Evolutionary conservation across 1,140 invertebrate species (phyloP), one percentile per base, ranked within the genome.

Genomic region (Gonioctena quinquepunctata): DNA sequence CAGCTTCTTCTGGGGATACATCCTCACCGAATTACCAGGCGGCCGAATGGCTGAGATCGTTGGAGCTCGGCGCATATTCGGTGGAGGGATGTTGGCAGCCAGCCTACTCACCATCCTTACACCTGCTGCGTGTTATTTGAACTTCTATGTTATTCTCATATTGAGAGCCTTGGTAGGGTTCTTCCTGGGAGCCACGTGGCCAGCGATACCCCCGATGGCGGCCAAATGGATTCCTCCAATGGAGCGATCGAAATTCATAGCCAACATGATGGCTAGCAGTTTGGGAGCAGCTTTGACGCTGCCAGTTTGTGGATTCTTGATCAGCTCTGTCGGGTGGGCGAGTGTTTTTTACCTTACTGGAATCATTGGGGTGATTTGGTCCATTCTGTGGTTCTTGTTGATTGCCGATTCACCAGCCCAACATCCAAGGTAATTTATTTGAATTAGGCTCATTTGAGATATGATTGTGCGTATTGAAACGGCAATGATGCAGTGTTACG

Each of bases 1-100:
- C 7, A 89, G 90, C 70, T 96, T 96, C 86, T 96, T 94, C 86
- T 94, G 93, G 91, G 95, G 95, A 3, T 96, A 96, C 82, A 88
- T 96, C 7, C 86, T 93, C 26, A 95, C 94, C 42, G 95, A 96
- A 82, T 83, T 97, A 49, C 94, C 95, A 0, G 95, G 94, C 6
- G 94, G 94, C 3, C 87, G 93, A 62, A 83, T 96, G 28, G 92
- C 93, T 11, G 94, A 96, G 79, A 81, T 93, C 25, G 87, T 94
- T 59, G 93, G 94, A n/a, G 91, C 92, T 2, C 90, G 91, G 83
- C 88, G 88, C 50, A 91, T 96, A 11, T 95, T 96, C 75, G 94
- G 93, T 52, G 90, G 91, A 79, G 93, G 93, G 57, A 95, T 96
- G 86, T 83, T 96, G 22, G 81, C 91, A 23, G 93, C 95, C 49